Conservation (phyloP, 2,888 invertebrate genomes). For the Platycnemis pennipes region DNA sequence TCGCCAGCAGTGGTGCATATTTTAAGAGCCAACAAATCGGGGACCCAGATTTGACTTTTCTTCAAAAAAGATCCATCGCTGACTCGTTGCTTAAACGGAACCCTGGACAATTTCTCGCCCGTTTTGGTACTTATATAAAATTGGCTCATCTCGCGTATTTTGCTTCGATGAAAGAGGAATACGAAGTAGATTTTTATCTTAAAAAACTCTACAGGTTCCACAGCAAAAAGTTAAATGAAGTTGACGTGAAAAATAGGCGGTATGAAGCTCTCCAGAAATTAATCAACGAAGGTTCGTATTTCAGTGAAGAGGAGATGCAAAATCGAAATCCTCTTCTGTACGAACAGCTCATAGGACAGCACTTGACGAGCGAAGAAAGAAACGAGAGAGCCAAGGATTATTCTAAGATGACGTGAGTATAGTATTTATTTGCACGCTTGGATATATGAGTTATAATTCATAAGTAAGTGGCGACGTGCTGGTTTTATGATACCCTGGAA, state of each 20-base stretch:
- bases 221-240: constrained; percentile 78
- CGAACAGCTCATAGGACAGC: constrained; percentile 94
- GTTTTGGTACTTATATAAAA: constrained; percentile 88
- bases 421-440: neutral
- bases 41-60: constrained; percentile 86
- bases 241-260: constrained; percentile 88
- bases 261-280: constrained; percentile 90
- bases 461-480: neutral
- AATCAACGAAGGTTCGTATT: constrained; percentile 87
- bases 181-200: constrained; percentile 84
- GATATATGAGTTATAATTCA: constrained; percentile 56
- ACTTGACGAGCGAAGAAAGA: constrained; percentile 89
- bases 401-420: constrained; percentile 72
- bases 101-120: constrained; percentile 86
- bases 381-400: constrained; percentile 81
- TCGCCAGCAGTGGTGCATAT: constrained; percentile 83
- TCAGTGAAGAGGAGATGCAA: constrained; percentile 96
- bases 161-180: constrained; percentile 78
- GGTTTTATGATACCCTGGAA: neutral
- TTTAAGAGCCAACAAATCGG: constrained; percentile 92
- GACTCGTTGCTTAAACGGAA: constrained; percentile 84
- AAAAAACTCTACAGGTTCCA: constrained; percentile 83
- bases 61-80: constrained; percentile 87
- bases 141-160: constrained; percentile 87
- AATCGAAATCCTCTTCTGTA: constrained; percentile 93